Percentiles rank a stretch among this genome's conserved stretches.
These are phyloP conservation scores for Papilio polytes DNA, from an alignment of 1,140 invertebrate species.

Conservation along the genomic window DNA sequence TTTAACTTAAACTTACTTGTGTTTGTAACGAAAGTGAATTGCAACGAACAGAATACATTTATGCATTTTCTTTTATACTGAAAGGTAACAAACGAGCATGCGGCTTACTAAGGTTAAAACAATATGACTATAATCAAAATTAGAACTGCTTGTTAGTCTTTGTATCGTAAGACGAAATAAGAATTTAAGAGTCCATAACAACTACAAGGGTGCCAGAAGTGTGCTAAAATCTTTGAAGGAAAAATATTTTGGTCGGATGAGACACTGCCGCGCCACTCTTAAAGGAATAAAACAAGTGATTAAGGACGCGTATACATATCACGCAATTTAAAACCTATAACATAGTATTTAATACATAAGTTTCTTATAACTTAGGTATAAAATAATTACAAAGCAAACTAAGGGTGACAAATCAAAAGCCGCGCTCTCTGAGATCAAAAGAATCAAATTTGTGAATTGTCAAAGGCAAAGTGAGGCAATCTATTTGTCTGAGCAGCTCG, in stretches of 20 bases:
- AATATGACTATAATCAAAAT: neutral
- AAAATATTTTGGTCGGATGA: too few species aligned
- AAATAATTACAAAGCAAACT: slow-evolving; percentile 24
- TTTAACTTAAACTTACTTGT: slow-evolving; percentile 25
- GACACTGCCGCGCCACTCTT: too few species aligned
- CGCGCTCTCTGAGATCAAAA: slow-evolving; percentile 18
- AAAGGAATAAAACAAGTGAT: neutral
- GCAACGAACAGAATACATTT: slow-evolving; percentile 14
- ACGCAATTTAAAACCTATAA: neutral
- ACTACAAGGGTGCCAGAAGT: too few species aligned
- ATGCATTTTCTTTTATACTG: neutral
- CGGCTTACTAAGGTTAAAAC: neutral
- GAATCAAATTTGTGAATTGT: slow-evolving; percentile 26
- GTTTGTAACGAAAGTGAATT: slow-evolving; percentile 17
- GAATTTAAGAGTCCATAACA: too few species aligned
- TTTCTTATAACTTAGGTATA: neutral
- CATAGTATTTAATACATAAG: neutral
- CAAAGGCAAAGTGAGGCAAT: slow-evolving; percentile 28
- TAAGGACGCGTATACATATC: neutral
- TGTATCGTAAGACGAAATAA: too few species aligned
- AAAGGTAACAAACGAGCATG: neutral
- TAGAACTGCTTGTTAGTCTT: neutral
- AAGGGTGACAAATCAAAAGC: slow-evolving; percentile 15
- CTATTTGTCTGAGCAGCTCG: slow-evolving; percentile 20
- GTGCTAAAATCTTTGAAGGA: too few species aligned